phyloP scores from a whole-genome alignment of 2,888 invertebrate genomes.

The Drosophila vallismaia region DNA sequence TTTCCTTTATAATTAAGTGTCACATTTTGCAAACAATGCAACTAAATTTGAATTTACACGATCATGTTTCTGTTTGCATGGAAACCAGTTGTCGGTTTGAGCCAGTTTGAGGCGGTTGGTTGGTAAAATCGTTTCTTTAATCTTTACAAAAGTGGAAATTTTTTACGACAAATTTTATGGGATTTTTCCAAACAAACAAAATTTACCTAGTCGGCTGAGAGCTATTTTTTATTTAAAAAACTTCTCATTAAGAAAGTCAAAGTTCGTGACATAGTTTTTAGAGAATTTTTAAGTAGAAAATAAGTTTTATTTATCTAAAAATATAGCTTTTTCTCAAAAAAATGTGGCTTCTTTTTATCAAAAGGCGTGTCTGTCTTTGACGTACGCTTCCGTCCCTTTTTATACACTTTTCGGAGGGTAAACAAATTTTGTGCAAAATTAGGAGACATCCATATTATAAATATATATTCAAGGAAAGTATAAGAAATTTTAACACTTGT shows the following conservation, averaged over 20 bases:
- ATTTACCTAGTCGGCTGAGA: not conserved
- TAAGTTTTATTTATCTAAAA: too few species aligned
- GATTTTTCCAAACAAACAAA: not conserved
- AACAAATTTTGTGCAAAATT: too few species aligned
- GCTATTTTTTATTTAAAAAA: not conserved
- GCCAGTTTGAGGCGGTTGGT: constrained; percentile 49
- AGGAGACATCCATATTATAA: too few species aligned
- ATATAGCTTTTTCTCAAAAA: too few species aligned
- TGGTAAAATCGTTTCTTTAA: not conserved
- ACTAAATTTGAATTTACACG: constrained; percentile 29
- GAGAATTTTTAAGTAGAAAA: too few species aligned
- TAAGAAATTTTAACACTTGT: too few species aligned
- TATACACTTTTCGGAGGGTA: too few species aligned
- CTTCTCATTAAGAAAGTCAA: not conserved
- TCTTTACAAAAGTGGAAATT: constrained; percentile 2
- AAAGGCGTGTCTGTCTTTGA: too few species aligned
- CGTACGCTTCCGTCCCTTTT: too few species aligned
- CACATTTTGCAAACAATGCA: constrained; percentile 33
- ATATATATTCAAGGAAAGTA: too few species aligned
- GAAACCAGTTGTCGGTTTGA: constrained; percentile 35
- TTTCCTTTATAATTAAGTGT: constrained; percentile 3
- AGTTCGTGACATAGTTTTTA: not conserved
- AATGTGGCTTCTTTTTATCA: too few species aligned
- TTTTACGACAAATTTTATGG: not conserved
- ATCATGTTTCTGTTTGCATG: constrained; percentile 7